phyloP scores from a whole-genome alignment of 2,113 vertebrate genomes.

The Epinephelus cyanopodus region DNA sequence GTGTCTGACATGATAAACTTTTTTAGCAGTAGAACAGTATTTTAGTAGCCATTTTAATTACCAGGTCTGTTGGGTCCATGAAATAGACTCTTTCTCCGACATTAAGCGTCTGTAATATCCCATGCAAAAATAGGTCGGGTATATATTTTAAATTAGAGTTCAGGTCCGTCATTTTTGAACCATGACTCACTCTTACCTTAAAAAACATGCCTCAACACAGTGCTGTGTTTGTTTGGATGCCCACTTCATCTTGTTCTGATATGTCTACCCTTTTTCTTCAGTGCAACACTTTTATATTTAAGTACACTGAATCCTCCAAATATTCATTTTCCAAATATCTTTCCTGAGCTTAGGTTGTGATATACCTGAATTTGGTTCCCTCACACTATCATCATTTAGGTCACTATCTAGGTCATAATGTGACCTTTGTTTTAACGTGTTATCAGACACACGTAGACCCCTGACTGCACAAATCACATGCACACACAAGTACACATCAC shows the following conservation, averaged over 20 bases:
- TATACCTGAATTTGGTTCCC: slow-evolving; percentile 44
- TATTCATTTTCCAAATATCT: slow-evolving; percentile 26
- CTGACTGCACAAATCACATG: slow-evolving; percentile 40
- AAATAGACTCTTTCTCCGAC: too few species aligned
- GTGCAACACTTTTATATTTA: slow-evolving; percentile 40
- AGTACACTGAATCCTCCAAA: slow-evolving; percentile 21
- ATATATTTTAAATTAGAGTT: too few species aligned
- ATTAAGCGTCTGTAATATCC: too few species aligned
- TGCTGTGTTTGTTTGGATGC: background rate
- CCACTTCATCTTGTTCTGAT: slow-evolving; percentile 1
- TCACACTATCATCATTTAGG: slow-evolving; percentile 7
- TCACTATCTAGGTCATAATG: slow-evolving; percentile 12
- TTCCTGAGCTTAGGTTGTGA: slow-evolving; percentile 56
- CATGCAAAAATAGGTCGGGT: too few species aligned
- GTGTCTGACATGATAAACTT: too few species aligned
- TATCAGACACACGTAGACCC: slow-evolving; percentile 41
- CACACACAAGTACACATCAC: slow-evolving; percentile 34
- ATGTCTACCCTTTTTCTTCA: slow-evolving; percentile 43
- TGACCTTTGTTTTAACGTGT: slow-evolving; percentile 39
- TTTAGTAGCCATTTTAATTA: too few species aligned
- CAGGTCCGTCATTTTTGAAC: too few species aligned
- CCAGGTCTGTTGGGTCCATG: too few species aligned
- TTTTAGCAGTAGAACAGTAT: too few species aligned
- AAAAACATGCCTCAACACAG: background rate
- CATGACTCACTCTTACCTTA: background rate